Evolutionary conservation across 2,888 invertebrate genomes (phyloP).

Genomic region (Limenitis camilla): DNA sequence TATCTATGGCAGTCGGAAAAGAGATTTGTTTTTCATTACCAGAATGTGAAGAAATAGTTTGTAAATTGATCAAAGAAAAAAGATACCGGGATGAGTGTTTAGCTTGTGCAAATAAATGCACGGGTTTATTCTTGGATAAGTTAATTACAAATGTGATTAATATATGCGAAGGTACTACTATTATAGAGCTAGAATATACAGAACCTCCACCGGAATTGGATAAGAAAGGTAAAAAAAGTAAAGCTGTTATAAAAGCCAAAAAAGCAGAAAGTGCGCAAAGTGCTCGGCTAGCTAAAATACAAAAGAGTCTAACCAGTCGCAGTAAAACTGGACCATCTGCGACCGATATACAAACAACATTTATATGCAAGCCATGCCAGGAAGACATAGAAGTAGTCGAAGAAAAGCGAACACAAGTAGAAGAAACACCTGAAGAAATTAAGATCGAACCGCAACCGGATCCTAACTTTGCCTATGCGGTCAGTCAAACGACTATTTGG

Average conservation of each 20-base stretch:
- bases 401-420: slow-evolving; percentile 40
- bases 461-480: slow-evolving; percentile 46
- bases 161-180: slow-evolving; percentile 50
- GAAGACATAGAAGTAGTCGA: slow-evolving; percentile 30
- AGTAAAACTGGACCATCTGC: slow-evolving; percentile 42
- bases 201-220: slow-evolving; percentile 35
- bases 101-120: slow-evolving; percentile 51
- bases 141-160: slow-evolving; percentile 46
- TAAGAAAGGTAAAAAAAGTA: slow-evolving; percentile 47
- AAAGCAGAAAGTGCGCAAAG: slow-evolving; percentile 44
- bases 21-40: slow-evolving; percentile 60
- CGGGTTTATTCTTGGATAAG: slow-evolving; percentile 44
- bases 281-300: slow-evolving; percentile 39
- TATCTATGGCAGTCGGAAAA: slow-evolving; percentile 73
- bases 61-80: slow-evolving; percentile 52
- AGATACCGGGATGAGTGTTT: slow-evolving; percentile 51
- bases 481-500: slow-evolving; percentile 56
- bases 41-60: slow-evolving; percentile 66
- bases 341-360: slow-evolving; percentile 44
- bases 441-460: slow-evolving; percentile 39
- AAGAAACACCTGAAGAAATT: slow-evolving; percentile 42
- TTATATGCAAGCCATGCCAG: slow-evolving; percentile 55
- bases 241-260: slow-evolving; percentile 32
- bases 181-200: slow-evolving; percentile 48
- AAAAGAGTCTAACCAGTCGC: slow-evolving; percentile 32